Percentiles rank a stretch among this genome's conserved stretches.
Evolutionary conservation across 2,113 vertebrate genomes (phyloP).

Genomic region (Aphyosemion australe): DNA sequence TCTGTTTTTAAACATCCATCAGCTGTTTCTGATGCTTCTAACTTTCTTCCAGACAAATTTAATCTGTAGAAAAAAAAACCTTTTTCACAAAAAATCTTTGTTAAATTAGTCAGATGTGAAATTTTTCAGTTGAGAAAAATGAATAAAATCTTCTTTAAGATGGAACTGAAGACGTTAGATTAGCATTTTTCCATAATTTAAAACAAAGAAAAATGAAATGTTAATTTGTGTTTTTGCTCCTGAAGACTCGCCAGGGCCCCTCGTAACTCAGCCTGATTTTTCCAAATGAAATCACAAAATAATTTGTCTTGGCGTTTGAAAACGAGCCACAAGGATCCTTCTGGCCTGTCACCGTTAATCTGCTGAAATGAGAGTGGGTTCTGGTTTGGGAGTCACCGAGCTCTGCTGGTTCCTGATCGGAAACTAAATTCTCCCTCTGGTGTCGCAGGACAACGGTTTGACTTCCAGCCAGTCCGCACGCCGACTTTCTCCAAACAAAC

Average conservation of each 20-base stretch:
- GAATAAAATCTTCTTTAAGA: too few species aligned
- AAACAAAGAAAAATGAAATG: too few species aligned
- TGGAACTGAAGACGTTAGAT: too few species aligned
- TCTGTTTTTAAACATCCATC: too few species aligned
- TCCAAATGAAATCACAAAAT: not conserved
- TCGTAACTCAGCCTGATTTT: not conserved
- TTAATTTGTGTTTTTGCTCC: not conserved
- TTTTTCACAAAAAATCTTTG: too few species aligned
- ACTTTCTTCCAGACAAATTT: too few species aligned
- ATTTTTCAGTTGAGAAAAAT: too few species aligned
- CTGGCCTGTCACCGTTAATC: not conserved
- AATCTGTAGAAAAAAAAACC: too few species aligned
- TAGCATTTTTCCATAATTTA: too few species aligned
- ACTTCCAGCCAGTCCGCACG: conserved; percentile 13
- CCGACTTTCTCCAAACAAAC: conserved; percentile 12
- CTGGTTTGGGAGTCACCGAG: too few species aligned
- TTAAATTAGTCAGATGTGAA: too few species aligned
- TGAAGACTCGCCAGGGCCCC: not conserved
- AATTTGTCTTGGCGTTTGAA: not conserved
- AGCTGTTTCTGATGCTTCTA: too few species aligned
- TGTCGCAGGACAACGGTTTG: not conserved
- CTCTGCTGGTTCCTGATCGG: not conserved
- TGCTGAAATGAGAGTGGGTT: not conserved
- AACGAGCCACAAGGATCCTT: not conserved
- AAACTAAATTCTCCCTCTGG: not conserved